phyloP scores from a whole-genome alignment of 2,113 vertebrate genomes.

The Hydrochoerus hydrochaeris region DNA sequence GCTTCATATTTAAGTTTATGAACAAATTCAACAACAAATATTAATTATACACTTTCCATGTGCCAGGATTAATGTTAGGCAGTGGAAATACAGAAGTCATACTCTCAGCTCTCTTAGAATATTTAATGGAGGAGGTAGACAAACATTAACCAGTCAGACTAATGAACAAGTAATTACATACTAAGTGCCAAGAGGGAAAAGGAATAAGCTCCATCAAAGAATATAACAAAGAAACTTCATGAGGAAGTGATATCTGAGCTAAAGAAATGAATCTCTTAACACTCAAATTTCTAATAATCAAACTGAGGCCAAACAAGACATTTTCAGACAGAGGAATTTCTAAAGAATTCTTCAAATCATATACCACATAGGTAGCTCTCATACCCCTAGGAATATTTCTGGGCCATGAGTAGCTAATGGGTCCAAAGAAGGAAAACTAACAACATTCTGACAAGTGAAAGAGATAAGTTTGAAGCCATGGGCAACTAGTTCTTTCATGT shows the following conservation, averaged over 20 bases:
- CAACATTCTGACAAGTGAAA: constrained; percentile 70
- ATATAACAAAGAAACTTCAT: constrained; percentile 36
- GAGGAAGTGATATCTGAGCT: constrained; percentile 41
- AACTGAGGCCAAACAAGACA: constrained; percentile 12
- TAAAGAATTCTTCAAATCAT: constrained; percentile 39
- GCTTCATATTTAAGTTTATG: constrained; percentile 47
- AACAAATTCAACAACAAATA: constrained; percentile 53
- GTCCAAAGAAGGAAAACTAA: constrained; percentile 61
- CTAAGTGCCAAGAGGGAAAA: constrained; percentile 17
- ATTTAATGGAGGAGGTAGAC: background rate
- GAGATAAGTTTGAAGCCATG: constrained; percentile 71
- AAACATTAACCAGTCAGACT: background rate
- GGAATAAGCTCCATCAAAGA: background rate
- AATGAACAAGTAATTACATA: constrained; percentile 32
- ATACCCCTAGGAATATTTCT: constrained; percentile 40
- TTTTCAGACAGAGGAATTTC: constrained; percentile 47
- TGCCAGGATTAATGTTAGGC: constrained; percentile 14
- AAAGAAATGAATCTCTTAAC: constrained; percentile 61
- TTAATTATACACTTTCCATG: background rate
- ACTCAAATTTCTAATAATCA: constrained; percentile 67
- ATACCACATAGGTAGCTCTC: constrained; percentile 35
- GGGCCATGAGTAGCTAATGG: background rate
- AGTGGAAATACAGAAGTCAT: constrained; percentile 30
- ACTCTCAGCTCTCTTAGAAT: background rate
- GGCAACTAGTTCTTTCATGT: constrained; percentile 69